Percentiles rank a stretch among this genome's conserved stretches.
phyloP scores from a whole-genome alignment of 2,113 vertebrate genomes.

The Nymphicus hollandicus region DNA sequence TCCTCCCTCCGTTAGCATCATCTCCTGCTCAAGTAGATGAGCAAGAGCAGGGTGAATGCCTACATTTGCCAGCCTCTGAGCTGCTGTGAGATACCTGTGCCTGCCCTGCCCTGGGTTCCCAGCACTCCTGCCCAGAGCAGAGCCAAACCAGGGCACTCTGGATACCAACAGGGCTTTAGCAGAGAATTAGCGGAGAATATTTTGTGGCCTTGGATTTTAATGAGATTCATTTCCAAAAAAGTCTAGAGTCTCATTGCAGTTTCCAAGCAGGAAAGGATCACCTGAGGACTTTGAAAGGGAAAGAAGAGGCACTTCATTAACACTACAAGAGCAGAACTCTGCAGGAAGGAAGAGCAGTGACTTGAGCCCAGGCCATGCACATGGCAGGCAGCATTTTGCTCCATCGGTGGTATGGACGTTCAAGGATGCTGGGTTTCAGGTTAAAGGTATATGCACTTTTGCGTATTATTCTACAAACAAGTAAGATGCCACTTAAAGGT shows the following conservation, averaged over 20 bases:
- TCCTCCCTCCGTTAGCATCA: neutral
- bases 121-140: neutral
- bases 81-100: neutral
- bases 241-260: neutral
- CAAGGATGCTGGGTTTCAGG: neutral
- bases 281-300: conserved; percentile 36
- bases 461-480: neutral
- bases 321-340: neutral
- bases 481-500: neutral
- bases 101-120: neutral
- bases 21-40: neutral
- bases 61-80: neutral
- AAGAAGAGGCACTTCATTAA: conserved; percentile 47
- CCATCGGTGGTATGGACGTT: neutral
- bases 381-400: neutral
- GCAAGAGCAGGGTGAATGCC: neutral
- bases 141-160: neutral
- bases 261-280: conserved; percentile 19
- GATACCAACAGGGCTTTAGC: neutral
- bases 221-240: neutral
- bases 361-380: neutral
- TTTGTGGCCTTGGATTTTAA: neutral
- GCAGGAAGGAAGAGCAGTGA: neutral
- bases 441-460: neutral
- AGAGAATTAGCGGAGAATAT: neutral